Base-by-base conservation (phyloP, 1,140 invertebrate species). In the Drosophila pruinosa region DNA sequence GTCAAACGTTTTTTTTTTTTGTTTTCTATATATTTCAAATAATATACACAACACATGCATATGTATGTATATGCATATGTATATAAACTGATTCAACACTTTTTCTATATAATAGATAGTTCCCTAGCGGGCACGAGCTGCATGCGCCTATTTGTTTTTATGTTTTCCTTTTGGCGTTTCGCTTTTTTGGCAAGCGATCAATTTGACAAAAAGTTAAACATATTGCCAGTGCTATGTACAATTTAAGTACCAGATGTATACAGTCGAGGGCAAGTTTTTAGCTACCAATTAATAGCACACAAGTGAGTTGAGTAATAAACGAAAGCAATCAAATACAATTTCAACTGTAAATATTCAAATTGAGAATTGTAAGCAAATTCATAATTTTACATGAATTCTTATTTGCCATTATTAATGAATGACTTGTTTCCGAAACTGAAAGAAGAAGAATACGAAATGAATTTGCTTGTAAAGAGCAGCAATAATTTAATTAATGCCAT, bases 111-210 rank as follows among this genome's bases (percentile, higher is more conserved):
- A 70, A 39, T 62, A 31, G 43, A 59, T 48, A 48, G 48, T 26
- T 53, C 26, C 52, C 48, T 52, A 62, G 28, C 67, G 52, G 67
- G 38, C 59, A 64, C 67, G 68, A 50, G 47, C 39, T 64, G 26
- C 58, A 72, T 72, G 58, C 53, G 61, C 59, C 65, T 56, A 65
- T 65, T 72, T 75, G 22, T 53, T 72, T 53, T 56, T 45, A 64
- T 48, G 41, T 65, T 69, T 76, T 68, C 48, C 24, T 62, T 57
- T 72, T 76, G 57, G 36, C 52, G 28, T 74, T 70, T 71, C 59
- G 57, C 53, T 67, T 75, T 75, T 72, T 75, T 72, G 72, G 69
- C 69, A 62, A 43, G 24, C 28, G 72, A 61, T 75, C 72, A 75
- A 75, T 22, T 50, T 61, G 62, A 72, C 69, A 67, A 75, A 72